Percentiles rank a stretch among this genome's conserved stretches.
Evolutionary conservation across 1,140 invertebrate genomes (phyloP).

Genomic region (Oscheius sp.): DNA sequence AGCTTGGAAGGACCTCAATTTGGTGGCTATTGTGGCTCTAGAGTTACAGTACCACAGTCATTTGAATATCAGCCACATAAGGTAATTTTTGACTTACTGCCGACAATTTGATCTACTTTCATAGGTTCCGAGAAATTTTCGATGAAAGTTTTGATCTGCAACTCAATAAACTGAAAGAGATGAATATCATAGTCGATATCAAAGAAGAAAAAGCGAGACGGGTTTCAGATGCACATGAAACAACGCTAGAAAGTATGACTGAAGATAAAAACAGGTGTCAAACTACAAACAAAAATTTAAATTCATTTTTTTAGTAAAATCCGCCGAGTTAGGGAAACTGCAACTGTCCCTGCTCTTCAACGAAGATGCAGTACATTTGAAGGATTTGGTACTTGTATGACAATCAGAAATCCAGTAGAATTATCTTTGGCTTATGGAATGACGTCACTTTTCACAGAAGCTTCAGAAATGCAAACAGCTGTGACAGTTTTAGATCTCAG

Average conservation of each 20-base stretch:
- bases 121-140: not conserved
- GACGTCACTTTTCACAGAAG: not conserved
- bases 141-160: not conserved
- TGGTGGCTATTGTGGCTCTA: constrained; percentile 6
- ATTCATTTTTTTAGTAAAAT: not conserved
- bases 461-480: not conserved
- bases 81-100: not conserved
- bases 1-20: constrained; percentile 5
- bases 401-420: not conserved
- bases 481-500: not conserved
- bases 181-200: constrained; percentile 1
- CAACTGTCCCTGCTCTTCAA: not conserved
- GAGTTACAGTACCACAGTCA: constrained; percentile 10
- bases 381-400: not conserved
- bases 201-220: not conserved
- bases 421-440: not conserved
- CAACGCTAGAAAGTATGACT: not conserved
- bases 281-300: not conserved
- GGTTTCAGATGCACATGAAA: not conserved
- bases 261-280: not conserved
- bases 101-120: not conserved
- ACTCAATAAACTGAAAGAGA: not conserved
- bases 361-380: not conserved
- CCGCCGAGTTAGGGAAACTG: not conserved
- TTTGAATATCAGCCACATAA: not conserved